Conservation (phyloP, 2,797 vertebrate species). For the Acanthopagrus latus region DNA sequence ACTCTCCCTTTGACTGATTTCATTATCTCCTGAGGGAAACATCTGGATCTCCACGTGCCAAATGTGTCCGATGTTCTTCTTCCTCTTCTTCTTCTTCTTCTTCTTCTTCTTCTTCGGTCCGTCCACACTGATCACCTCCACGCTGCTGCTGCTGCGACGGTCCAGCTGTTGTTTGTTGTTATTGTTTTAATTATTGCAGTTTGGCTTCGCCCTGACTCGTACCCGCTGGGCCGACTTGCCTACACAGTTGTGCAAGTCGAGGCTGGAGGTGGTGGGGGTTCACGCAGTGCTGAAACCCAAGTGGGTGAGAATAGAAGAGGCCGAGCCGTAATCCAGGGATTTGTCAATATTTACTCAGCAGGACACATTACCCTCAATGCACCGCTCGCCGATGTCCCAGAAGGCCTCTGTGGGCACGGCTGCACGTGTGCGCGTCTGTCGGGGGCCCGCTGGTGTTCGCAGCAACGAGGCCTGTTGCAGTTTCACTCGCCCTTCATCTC, state of each 20-base stretch:
- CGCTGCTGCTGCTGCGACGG: neutral
- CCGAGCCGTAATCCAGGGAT: slow-evolving; percentile 63
- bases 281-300: slow-evolving; percentile 43
- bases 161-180: slow-evolving; percentile 18
- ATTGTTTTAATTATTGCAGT: slow-evolving; percentile 46
- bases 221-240: slow-evolving; percentile 28
- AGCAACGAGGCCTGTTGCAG: slow-evolving; percentile 42
- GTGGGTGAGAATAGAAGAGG: slow-evolving; percentile 59
- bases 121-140: neutral
- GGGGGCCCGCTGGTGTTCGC: slow-evolving; percentile 15
- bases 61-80: neutral
- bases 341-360: slow-evolving; percentile 69
- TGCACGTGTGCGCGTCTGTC: slow-evolving; percentile 20
- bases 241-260: slow-evolving; percentile 38
- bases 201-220: slow-evolving; percentile 32
- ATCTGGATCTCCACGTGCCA: neutral
- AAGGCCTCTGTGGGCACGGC: slow-evolving; percentile 24
- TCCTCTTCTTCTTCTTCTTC: no score
- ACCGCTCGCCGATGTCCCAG: slow-evolving; percentile 31
- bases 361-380: slow-evolving; percentile 57
- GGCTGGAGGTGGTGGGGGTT: slow-evolving; percentile 33
- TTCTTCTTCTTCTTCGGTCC: no score
- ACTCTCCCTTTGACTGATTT: neutral
- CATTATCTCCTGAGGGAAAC: neutral
- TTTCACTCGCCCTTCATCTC: slow-evolving; percentile 41